A percentile compares a stretch with the other conserved stretches of the same genome.
phyloP scores from a whole-genome alignment of 1,140 invertebrate species.

The Thaumatotibia leucotreta region DNA sequence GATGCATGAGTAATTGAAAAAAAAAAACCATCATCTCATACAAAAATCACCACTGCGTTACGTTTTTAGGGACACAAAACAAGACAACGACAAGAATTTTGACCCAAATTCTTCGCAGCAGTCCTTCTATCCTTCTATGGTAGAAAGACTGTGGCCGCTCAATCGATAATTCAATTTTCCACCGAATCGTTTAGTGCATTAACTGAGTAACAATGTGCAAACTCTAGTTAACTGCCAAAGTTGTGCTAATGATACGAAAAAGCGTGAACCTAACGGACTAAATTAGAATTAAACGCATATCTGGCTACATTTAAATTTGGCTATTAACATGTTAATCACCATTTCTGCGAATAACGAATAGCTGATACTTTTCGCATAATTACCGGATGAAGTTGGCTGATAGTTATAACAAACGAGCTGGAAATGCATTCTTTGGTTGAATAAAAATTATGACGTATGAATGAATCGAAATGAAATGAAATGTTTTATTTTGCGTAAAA shows the following conservation, averaged over 20 bases:
- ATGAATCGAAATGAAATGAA: too few species aligned
- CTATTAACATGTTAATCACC: slow-evolving; percentile 9
- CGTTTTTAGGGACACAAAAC: too few species aligned
- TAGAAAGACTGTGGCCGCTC: too few species aligned
- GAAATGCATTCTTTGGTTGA: too few species aligned
- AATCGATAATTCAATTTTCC: background rate
- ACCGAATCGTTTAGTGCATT: background rate
- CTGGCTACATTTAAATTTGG: slow-evolving; percentile 4
- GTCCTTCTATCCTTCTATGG: too few species aligned
- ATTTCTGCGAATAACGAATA: background rate
- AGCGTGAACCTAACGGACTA: slow-evolving; percentile 5
- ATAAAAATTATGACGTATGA: too few species aligned
- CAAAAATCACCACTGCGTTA: too few species aligned
- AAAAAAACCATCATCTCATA: too few species aligned
- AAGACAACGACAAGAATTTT: too few species aligned
- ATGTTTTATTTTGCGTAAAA: too few species aligned
- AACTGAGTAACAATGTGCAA: background rate
- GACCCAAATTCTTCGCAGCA: too few species aligned
- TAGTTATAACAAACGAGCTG: background rate
- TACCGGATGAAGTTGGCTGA: background rate
- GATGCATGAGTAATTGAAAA: too few species aligned
- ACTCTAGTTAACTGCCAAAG: background rate
- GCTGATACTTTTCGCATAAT: background rate
- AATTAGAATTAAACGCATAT: slow-evolving; percentile 3
- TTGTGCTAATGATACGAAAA: slow-evolving; percentile 11